A percentile compares a stretch with the other conserved stretches of the same genome.
Evolutionary conservation across 1,140 invertebrate species (phyloP).

Genomic region (Ceratina japonica): DNA sequence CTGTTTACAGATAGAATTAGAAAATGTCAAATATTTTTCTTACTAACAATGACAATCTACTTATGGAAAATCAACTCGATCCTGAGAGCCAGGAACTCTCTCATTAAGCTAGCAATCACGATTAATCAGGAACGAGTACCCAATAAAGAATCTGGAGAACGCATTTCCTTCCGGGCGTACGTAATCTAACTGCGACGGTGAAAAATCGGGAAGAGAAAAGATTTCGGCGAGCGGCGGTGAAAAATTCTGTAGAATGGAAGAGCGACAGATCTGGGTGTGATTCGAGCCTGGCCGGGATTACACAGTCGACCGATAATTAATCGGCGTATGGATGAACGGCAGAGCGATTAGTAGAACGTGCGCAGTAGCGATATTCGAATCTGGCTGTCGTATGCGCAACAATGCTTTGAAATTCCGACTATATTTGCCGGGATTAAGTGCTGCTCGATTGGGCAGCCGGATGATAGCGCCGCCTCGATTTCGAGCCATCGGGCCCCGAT

Average conservation of each 20-base stretch:
- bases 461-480: conserved; percentile 51
- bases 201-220: not conserved
- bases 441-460: conserved; percentile 44
- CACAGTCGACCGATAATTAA: conserved; percentile 63
- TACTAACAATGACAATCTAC: too few species aligned
- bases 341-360: conserved; percentile 59
- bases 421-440: conserved; percentile 65
- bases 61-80: too few species aligned
- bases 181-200: too few species aligned
- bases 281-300: conserved; percentile 47
- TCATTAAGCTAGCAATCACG: too few species aligned
- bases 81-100: too few species aligned
- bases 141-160: too few species aligned
- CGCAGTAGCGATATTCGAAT: conserved; percentile 56
- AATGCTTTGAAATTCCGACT: conserved; percentile 66
- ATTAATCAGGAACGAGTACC: too few species aligned
- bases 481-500: conserved; percentile 45
- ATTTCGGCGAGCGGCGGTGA: not conserved
- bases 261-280: conserved; percentile 9
- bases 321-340: conserved; percentile 59
- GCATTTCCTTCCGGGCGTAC: too few species aligned
- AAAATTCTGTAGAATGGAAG: not conserved
- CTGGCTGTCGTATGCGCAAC: conserved; percentile 61
- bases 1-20: too few species aligned
- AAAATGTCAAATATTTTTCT: too few species aligned